Evolutionary conservation across 2,113 vertebrate genomes (phyloP).

Genomic region (Perca fluviatilis): DNA sequence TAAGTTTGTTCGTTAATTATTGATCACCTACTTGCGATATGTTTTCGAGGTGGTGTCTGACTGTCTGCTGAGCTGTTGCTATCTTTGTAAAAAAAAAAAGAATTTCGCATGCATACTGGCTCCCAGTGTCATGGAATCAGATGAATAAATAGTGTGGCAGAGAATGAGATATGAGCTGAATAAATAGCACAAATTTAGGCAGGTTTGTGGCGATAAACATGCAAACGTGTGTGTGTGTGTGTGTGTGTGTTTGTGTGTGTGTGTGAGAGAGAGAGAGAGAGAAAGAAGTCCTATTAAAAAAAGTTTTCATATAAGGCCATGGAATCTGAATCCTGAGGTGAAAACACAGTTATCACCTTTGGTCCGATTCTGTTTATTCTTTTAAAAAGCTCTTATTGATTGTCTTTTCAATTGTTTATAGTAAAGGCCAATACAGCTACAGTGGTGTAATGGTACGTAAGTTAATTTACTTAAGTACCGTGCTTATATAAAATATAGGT

Average conservation of each 20-base stretch:
- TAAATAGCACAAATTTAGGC: slow-evolving; percentile 44
- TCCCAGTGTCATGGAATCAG: slow-evolving; percentile 29
- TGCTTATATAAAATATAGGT: background rate
- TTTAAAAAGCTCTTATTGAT: background rate
- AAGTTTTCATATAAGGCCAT: background rate
- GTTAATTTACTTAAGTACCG: background rate
- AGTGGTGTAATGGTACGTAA: background rate
- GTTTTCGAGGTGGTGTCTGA: slow-evolving; percentile 10
- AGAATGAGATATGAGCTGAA: slow-evolving; percentile 43
- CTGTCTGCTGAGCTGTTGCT: slow-evolving; percentile 30
- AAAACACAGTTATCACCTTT: slow-evolving; percentile 19
- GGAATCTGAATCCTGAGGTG: background rate
- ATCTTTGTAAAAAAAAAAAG: background rate
- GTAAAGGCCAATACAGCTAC: background rate
- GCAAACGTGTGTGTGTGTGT: slow-evolving; percentile 10
- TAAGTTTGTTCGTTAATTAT: slow-evolving; percentile 39
- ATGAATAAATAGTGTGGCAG: slow-evolving; percentile 45
- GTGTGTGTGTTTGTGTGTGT: background rate
- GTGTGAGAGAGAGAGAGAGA: too few species aligned
- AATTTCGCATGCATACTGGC: background rate
- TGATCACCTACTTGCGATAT: slow-evolving; percentile 24
- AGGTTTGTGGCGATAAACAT: slow-evolving; percentile 62
- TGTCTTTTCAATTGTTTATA: background rate
- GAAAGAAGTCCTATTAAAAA: slow-evolving; percentile 6
- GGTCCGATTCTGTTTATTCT: background rate